Evolutionary conservation across 1,140 invertebrate species (phyloP).

Genomic region (Anastrepha obliqua): DNA sequence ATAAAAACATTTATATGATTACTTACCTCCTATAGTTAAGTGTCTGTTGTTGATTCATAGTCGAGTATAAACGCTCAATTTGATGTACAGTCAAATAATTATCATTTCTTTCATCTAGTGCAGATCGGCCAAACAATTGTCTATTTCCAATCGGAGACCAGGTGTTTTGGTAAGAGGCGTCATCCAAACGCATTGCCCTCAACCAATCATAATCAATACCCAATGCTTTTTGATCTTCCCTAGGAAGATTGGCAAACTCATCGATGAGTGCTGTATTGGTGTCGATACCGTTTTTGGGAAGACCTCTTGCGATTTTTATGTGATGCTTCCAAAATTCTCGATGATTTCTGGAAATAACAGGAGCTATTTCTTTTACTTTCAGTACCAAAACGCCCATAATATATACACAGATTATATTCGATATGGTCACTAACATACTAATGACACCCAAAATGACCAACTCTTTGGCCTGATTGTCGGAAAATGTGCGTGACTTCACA

Average conservation of each 20-base stretch:
- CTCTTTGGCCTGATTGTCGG: constrained; percentile 77
- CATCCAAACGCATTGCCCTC: constrained; percentile 62
- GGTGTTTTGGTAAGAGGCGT: constrained; percentile 66
- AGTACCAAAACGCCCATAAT: constrained; percentile 81
- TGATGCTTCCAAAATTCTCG: constrained; percentile 82
- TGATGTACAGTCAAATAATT: constrained; percentile 65
- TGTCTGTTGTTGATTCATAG: constrained; percentile 58
- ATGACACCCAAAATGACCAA: constrained; percentile 78
- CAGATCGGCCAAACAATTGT: constrained; percentile 61
- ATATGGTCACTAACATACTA: constrained; percentile 81
- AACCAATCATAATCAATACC: constrained; percentile 63
- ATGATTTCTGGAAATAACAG: constrained; percentile 76
- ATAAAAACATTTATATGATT: neutral
- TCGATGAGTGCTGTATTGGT: constrained; percentile 66
- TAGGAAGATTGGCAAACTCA: constrained; percentile 65
- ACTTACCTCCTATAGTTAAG: constrained; percentile 52
- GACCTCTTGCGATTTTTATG: constrained; percentile 78
- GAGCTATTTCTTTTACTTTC: constrained; percentile 86
- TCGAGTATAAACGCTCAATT: constrained; percentile 65
- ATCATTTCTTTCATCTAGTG: constrained; percentile 43
- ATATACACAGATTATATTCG: constrained; percentile 85
- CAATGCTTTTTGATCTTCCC: constrained; percentile 63
- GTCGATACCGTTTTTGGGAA: constrained; percentile 73
- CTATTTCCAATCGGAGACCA: constrained; percentile 68
- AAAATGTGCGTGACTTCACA: constrained; percentile 75